phyloP scores from a whole-genome alignment of 2,888 invertebrate genomes.

The Disparrhopalites patrizii region DNA sequence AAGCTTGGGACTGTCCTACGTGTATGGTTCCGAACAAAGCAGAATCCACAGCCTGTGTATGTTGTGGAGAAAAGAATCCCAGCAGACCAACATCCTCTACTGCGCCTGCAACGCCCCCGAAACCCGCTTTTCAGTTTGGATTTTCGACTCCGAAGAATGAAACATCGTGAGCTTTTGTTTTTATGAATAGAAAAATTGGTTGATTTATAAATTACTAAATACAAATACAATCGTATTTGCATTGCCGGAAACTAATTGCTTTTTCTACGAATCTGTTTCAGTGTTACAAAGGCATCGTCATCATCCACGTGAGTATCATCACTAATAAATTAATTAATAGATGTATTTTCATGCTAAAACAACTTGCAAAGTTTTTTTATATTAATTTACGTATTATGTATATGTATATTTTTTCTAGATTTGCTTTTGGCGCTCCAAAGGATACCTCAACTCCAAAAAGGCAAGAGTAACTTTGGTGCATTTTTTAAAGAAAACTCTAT shows the following conservation, averaged over 20 bases:
- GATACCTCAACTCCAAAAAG: background rate
- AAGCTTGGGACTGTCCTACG: constrained; percentile 23
- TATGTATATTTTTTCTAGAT: background rate
- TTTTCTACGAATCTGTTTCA: too few relatives aligned
- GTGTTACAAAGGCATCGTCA: background rate
- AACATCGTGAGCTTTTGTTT: constrained; percentile 3
- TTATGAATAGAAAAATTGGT: too few relatives aligned
- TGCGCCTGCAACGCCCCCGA: background rate
- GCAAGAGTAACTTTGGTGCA: background rate
- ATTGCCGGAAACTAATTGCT: too few relatives aligned
- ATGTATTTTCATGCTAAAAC: too few relatives aligned
- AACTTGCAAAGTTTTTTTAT: too few relatives aligned
- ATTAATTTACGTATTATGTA: too few relatives aligned
- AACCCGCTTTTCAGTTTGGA: constrained; percentile 7
- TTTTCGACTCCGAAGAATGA: background rate
- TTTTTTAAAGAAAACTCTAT: too few relatives aligned
- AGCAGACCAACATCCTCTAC: background rate
- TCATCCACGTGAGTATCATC: background rate
- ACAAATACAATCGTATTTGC: too few relatives aligned
- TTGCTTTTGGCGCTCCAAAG: constrained; percentile 10
- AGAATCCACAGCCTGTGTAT: constrained; percentile 15
- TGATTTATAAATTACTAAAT: too few relatives aligned
- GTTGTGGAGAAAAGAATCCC: constrained; percentile 28
- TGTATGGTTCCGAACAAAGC: constrained; percentile 25
- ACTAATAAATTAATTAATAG: too few relatives aligned